Evolutionary conservation across 1,140 invertebrate species (phyloP).

Genomic region (Cotesia glomerata): DNA sequence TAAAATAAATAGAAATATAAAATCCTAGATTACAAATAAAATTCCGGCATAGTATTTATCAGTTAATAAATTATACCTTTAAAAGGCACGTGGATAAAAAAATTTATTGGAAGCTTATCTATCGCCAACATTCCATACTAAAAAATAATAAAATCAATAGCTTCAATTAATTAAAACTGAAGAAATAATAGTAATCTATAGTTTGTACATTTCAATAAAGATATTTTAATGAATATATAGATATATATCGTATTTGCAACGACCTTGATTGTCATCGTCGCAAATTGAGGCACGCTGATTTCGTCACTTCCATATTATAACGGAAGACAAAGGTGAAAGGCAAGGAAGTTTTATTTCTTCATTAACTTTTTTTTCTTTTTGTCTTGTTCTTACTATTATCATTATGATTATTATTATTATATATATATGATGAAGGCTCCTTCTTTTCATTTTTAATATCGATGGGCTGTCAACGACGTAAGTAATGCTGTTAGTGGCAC

Average conservation of each 20-base stretch:
- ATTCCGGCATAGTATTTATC: no score
- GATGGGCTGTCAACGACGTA: slow-evolving; percentile 1
- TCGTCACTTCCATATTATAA: background rate
- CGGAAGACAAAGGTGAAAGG: slow-evolving; percentile 15
- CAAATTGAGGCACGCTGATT: slow-evolving; percentile 7
- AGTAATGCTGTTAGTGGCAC: slow-evolving; percentile 16
- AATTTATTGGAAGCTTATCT: no score
- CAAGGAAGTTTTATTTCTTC: slow-evolving; percentile 4
- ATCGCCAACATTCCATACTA: no score
- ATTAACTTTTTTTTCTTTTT: background rate
- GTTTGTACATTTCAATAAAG: background rate
- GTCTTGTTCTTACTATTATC: background rate
- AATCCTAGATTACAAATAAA: background rate
- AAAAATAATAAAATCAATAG: no score
- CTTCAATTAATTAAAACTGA: no score
- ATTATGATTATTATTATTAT: no score
- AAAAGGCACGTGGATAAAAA: no score
- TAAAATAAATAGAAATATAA: slow-evolving; percentile 3
- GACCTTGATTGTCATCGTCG: slow-evolving; percentile 5
- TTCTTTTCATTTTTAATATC: background rate
- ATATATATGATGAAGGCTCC: no score
- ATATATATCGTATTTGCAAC: background rate
- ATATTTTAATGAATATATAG: background rate
- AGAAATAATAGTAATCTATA: background rate
- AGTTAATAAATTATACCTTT: no score